Conservation (phyloP, 2,888 invertebrate genomes). For the Drosophila infuscata region DNA sequence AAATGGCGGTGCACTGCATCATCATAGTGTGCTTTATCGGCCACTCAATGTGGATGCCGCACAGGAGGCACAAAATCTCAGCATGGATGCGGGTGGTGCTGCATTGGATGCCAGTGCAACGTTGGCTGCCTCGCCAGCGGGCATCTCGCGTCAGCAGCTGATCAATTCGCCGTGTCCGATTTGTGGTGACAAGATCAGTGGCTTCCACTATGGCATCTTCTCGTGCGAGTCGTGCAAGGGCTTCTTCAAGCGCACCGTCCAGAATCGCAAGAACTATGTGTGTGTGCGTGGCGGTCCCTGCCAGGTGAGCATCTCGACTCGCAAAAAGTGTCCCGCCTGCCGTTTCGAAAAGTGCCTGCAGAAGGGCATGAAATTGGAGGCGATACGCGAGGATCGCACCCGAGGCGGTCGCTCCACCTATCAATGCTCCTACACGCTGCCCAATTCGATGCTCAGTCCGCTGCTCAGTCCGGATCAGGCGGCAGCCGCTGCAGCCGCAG, state of each 20-base stretch:
- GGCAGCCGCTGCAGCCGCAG: slow-evolving; percentile 56
- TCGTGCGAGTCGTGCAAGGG: slow-evolving; percentile 99
- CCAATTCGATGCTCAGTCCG: slow-evolving; percentile 88
- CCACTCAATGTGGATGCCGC: slow-evolving; percentile 82
- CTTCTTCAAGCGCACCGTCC: slow-evolving; percentile 99
- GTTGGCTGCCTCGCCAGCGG: slow-evolving; percentile 87
- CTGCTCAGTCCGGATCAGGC: slow-evolving; percentile 85
- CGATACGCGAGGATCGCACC: slow-evolving; percentile 97
- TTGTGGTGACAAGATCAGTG: slow-evolving; percentile 97
- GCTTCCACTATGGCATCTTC: slow-evolving; percentile 99
- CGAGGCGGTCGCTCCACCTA: slow-evolving; percentile 98
- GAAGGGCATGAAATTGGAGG: slow-evolving; percentile 99
- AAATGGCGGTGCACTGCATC: slow-evolving; percentile 83
- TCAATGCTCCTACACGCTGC: slow-evolving; percentile 96
- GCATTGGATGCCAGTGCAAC: slow-evolving; percentile 44
- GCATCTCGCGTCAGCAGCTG: slow-evolving; percentile 94
- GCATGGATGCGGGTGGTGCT: slow-evolving; percentile 68
- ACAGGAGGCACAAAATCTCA: slow-evolving; percentile 77
- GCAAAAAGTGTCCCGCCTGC: slow-evolving; percentile 99
- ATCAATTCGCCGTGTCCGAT: slow-evolving; percentile 98
- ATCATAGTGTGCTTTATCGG: slow-evolving; percentile 86
- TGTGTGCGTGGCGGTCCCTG: slow-evolving; percentile 96
- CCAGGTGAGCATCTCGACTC: slow-evolving; percentile 95
- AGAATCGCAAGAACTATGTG: slow-evolving; percentile 98
- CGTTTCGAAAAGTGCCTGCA: slow-evolving; percentile 97